Evolutionary conservation across 2,113 vertebrate species (phyloP).

Genomic region (Bubo scandiacus): DNA sequence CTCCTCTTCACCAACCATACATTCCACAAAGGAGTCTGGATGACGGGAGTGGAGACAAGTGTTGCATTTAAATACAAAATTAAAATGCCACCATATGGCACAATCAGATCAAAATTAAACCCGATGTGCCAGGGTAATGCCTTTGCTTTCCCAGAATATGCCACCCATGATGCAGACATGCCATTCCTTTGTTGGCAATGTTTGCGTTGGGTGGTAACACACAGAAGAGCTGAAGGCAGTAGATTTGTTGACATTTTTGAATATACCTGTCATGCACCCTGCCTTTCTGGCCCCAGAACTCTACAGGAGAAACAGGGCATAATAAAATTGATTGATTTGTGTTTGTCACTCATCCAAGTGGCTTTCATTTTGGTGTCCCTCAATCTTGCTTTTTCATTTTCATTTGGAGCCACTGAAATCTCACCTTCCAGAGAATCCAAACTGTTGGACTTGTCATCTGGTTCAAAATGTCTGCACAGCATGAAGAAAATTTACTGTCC

Average conservation of each 20-base stretch:
- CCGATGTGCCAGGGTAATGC: not conserved
- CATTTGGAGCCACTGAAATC: conserved; percentile 57
- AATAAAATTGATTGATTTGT: conserved; percentile 71
- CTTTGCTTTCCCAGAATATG: conserved; percentile 27
- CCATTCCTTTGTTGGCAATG: not conserved
- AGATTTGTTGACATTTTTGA: conserved; percentile 33
- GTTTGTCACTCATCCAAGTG: conserved; percentile 63
- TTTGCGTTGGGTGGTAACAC: not conserved
- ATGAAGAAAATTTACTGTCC: conserved; percentile 57
- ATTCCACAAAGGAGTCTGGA: not conserved
- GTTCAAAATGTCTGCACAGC: conserved; percentile 71
- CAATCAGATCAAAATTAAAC: not conserved
- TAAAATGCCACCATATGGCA: not conserved
- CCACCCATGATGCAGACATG: conserved; percentile 16
- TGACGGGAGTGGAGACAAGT: not conserved
- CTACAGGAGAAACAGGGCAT: conserved; percentile 33
- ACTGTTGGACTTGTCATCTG: conserved; percentile 58
- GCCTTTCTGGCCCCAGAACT: conserved; percentile 18
- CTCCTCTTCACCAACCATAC: not conserved
- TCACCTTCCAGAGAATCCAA: conserved; percentile 53
- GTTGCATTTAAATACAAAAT: not conserved
- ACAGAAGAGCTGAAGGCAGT: not conserved
- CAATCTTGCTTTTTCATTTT: conserved; percentile 60
- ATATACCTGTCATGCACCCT: conserved; percentile 35
- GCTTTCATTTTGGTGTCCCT: conserved; percentile 56